Evolutionary conservation across 2,113 vertebrate genomes (phyloP).

Genomic region (Formicarius rufipectus): DNA sequence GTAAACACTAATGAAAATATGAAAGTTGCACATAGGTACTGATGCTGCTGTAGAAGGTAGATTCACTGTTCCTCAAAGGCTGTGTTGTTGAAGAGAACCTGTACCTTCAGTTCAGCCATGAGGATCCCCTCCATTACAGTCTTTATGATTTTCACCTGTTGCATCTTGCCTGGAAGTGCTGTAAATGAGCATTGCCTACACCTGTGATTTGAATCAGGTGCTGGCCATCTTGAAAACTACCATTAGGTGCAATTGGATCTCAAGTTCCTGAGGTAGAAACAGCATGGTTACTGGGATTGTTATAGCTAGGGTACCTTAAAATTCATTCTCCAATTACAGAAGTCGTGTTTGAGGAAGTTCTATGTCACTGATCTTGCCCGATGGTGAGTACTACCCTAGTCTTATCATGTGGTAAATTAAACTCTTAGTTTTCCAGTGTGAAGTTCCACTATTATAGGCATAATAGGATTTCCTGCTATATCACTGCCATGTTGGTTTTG

Average conservation of each 20-base stretch:
- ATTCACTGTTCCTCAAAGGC: not conserved
- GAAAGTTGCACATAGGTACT: not conserved
- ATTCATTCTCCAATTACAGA: fast-evolving
- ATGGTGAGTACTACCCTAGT: not conserved
- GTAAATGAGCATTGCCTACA: not conserved
- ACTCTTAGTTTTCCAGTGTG: not conserved
- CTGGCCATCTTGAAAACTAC: not conserved
- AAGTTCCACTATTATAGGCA: not conserved
- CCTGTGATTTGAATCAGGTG: not conserved
- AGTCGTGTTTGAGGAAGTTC: not conserved
- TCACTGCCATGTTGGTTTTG: not conserved
- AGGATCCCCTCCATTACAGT: not conserved
- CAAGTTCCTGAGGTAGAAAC: fast-evolving
- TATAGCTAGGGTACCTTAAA: fast-evolving
- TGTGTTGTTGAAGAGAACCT: not conserved
- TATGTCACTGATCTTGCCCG: fast-evolving
- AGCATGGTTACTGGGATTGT: not conserved
- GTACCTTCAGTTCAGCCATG: not conserved
- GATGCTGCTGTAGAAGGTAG: not conserved
- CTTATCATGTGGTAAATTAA: not conserved
- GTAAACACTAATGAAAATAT: slow-evolving; percentile 4
- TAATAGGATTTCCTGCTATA: not conserved
- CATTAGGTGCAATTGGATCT: not conserved
- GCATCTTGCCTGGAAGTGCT: not conserved
- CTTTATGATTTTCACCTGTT: not conserved